A percentile compares a stretch with the other conserved stretches of the same genome.
These are phyloP conservation scores for Calyptomena viridis DNA, from an alignment of 2,113 vertebrate species.

Conservation along the genomic window DNA sequence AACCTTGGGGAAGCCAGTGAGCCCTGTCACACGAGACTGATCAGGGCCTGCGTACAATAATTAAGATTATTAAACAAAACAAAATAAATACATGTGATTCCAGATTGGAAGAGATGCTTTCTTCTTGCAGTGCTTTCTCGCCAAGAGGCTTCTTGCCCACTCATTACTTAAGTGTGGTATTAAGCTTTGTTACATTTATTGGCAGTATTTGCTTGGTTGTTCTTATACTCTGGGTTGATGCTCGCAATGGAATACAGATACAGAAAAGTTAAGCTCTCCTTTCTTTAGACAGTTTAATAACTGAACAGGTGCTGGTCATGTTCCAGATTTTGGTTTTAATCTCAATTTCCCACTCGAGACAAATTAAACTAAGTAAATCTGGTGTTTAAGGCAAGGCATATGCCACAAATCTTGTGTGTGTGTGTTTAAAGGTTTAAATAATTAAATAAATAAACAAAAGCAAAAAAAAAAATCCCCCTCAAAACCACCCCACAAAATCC, in stretches of 20 bases:
- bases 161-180: neutral
- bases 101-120: neutral
- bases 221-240: neutral
- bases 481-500: neutral
- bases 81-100: slow-evolving; percentile 3
- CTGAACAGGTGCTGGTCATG: neutral
- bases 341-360: neutral
- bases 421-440: neutral
- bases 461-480: neutral
- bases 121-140: neutral
- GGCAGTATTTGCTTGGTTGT: neutral
- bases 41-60: neutral
- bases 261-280: neutral
- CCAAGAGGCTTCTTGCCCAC: neutral
- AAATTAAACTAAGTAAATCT: neutral
- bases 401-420: neutral
- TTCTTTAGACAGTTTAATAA: neutral
- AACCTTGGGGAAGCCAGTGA: neutral
- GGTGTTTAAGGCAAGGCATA: neutral
- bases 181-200: neutral
- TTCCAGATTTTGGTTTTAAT: neutral
- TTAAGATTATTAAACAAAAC: slow-evolving; percentile 35
- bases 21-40: slow-evolving; percentile 4
- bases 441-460: neutral
- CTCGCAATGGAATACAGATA: neutral